phyloP scores from a whole-genome alignment of 2,797 vertebrate genomes.

The Enteromius thamalakanensis region DNA sequence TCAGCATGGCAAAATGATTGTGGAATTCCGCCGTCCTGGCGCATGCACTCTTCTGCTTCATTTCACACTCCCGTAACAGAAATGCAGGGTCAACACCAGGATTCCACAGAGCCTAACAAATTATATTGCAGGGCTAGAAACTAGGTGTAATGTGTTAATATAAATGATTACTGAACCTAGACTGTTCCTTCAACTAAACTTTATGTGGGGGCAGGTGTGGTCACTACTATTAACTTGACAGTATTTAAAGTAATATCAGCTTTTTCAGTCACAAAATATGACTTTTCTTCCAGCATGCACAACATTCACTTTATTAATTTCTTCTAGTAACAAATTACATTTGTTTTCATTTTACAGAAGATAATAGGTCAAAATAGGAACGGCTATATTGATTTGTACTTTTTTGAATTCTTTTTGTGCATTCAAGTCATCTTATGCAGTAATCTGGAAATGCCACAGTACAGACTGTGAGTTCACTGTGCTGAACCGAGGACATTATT shows the following conservation, averaged over 20 bases:
- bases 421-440: constrained; percentile 11
- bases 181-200: neutral
- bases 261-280: neutral
- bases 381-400: neutral
- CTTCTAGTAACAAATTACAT: constrained; percentile 1
- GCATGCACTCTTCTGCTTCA: constrained; percentile 46
- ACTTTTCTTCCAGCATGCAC: neutral
- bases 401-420: neutral
- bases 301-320: neutral
- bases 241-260: neutral
- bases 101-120: constrained; percentile 52
- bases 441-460: constrained; percentile 37
- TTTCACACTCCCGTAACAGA: constrained; percentile 54
- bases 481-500: constrained; percentile 39
- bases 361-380: neutral
- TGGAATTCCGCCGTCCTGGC: constrained; percentile 44
- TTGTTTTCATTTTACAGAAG: constrained; percentile 1
- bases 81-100: constrained; percentile 54
- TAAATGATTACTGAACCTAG: neutral
- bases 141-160: constrained; percentile 9
- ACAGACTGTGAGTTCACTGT: constrained; percentile 15
- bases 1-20: constrained; percentile 38
- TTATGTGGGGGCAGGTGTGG: neutral
- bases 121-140: constrained; percentile 31
- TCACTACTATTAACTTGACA: neutral